Conservation (phyloP, 2,888 invertebrate genomes). For the Leucoma salicis region DNA sequence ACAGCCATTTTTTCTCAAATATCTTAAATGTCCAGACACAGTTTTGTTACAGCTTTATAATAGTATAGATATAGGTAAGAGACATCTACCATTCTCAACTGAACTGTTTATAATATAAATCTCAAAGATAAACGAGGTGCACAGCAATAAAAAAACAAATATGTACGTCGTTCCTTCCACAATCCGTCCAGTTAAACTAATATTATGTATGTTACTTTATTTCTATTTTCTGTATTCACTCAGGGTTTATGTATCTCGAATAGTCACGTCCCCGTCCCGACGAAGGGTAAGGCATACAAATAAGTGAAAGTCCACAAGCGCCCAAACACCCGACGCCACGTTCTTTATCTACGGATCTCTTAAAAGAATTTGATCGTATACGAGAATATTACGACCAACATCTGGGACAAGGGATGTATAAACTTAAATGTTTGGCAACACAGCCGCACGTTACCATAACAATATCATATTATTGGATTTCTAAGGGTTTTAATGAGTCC, state of each 20-base stretch:
- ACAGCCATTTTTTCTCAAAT: too few relatives aligned
- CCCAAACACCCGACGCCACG: slow-evolving; percentile 73
- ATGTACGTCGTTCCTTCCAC: slow-evolving; percentile 52
- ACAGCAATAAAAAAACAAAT: slow-evolving; percentile 49
- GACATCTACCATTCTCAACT: neutral
- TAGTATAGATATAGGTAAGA: too few relatives aligned
- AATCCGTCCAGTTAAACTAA: slow-evolving; percentile 74
- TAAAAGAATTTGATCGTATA: slow-evolving; percentile 81
- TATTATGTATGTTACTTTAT: slow-evolving; percentile 81
- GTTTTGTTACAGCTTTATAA: too few relatives aligned
- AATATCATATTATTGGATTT: slow-evolving; percentile 29
- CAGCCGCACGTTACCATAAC: slow-evolving; percentile 36
- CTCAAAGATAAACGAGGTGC: slow-evolving; percentile 33
- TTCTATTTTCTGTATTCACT: slow-evolving; percentile 82
- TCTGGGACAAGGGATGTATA: slow-evolving; percentile 79
- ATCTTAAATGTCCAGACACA: too few relatives aligned
- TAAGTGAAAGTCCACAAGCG: slow-evolving; percentile 79
- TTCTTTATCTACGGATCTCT: slow-evolving; percentile 80
- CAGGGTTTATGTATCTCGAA: slow-evolving; percentile 82
- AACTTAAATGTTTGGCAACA: slow-evolving; percentile 66
- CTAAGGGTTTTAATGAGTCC: neutral
- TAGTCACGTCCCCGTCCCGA: slow-evolving; percentile 77
- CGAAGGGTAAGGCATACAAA: slow-evolving; percentile 80
- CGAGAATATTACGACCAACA: slow-evolving; percentile 79
- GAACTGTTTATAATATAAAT: slow-evolving; percentile 20